Evolutionary conservation across 1,140 invertebrate genomes (phyloP).

Genomic region (Apis dorsata): DNA sequence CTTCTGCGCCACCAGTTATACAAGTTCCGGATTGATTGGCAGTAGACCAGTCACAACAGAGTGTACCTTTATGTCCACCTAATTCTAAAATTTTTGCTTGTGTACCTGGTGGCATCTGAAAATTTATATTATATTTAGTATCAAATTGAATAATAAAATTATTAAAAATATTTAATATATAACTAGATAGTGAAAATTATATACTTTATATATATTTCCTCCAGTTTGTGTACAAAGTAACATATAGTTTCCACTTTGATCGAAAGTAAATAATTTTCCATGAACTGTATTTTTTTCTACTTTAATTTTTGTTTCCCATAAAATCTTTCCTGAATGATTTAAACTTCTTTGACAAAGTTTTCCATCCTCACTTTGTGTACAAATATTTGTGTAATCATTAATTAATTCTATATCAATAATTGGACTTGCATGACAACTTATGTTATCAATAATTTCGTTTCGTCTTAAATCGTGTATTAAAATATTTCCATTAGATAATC

Average conservation of each 20-base stretch:
- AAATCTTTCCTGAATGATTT: slow-evolving; percentile 79
- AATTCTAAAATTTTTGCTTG: slow-evolving; percentile 80
- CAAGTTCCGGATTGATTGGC: slow-evolving; percentile 84
- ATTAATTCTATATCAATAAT: slow-evolving; percentile 81
- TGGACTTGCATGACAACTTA: slow-evolving; percentile 80
- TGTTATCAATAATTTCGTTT: slow-evolving; percentile 82
- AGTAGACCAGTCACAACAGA: slow-evolving; percentile 85
- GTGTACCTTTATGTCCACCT: slow-evolving; percentile 81
- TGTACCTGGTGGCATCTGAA: slow-evolving; percentile 76
- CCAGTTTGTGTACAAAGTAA: slow-evolving; percentile 82
- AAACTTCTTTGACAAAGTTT: slow-evolving; percentile 82
- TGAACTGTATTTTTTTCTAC: slow-evolving; percentile 78
- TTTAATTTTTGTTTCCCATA: slow-evolving; percentile 79
- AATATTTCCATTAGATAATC: slow-evolving; percentile 83
- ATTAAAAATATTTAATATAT: neutral
- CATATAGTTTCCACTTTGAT: slow-evolving; percentile 82
- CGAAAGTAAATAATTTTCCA: slow-evolving; percentile 82
- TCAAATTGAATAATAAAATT: neutral
- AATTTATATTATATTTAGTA: slow-evolving; percentile 7
- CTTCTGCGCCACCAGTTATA: slow-evolving; percentile 83
- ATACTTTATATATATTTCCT: slow-evolving; percentile 84
- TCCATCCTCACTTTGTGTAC: slow-evolving; percentile 82
- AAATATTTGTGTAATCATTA: slow-evolving; percentile 82
- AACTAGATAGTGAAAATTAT: slow-evolving; percentile 15
- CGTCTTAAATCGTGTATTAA: slow-evolving; percentile 82